Percentiles rank a stretch among this genome's conserved stretches.
Evolutionary conservation across 2,113 vertebrate genomes (phyloP).

Genomic region (Anseranas semipalmata): DNA sequence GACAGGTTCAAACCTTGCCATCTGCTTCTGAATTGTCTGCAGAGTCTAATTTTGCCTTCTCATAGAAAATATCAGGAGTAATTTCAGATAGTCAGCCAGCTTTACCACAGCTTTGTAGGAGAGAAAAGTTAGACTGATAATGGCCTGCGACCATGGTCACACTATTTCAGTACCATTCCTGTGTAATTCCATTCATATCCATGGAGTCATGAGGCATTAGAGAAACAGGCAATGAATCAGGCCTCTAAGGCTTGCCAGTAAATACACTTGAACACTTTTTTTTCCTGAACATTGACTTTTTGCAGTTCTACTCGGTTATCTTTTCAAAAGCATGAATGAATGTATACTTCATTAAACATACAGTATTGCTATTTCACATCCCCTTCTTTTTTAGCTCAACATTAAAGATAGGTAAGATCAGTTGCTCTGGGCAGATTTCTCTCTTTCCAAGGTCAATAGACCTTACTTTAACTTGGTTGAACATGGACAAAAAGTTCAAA

Average conservation of each 20-base stretch:
- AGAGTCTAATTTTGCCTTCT: not conserved
- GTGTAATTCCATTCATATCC: not conserved
- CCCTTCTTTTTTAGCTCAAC: not conserved
- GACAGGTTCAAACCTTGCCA: not conserved
- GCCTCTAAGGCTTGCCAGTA: not conserved
- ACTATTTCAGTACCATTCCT: not conserved
- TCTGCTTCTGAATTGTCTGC: not conserved
- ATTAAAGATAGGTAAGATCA: not conserved
- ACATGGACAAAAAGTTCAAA: not conserved
- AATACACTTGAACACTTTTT: not conserved
- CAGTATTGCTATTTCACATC: not conserved
- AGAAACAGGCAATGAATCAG: not conserved
- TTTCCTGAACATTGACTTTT: not conserved
- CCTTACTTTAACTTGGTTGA: not conserved
- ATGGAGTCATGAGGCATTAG: not conserved
- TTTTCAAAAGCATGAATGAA: not conserved
- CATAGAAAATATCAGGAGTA: not conserved
- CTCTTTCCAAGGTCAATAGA: not conserved
- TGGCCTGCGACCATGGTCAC: not conserved
- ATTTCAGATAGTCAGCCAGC: not conserved
- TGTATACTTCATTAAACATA: not conserved
- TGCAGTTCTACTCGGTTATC: not conserved
- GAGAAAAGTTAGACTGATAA: not conserved
- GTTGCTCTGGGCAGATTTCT: not conserved
- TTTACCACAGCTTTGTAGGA: not conserved